A percentile compares a stretch with the other conserved stretches of the same genome.
These are phyloP conservation scores for Drosophila orosa DNA, from an alignment of 1,140 invertebrate genomes.

Conservation along the genomic window DNA sequence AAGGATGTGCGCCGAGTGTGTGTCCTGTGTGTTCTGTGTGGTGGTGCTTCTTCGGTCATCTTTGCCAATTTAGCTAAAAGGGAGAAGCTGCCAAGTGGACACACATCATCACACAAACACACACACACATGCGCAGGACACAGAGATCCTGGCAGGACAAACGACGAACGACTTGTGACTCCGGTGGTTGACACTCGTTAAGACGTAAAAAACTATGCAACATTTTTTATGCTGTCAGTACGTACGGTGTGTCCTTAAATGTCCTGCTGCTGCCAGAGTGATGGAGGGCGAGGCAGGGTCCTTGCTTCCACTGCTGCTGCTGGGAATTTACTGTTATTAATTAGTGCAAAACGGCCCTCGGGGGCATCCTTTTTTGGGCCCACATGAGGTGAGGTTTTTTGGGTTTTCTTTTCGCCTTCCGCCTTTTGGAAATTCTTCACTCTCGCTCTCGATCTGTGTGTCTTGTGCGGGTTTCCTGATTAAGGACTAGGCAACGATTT, in stretches of 20 bases:
- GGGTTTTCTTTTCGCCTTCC: conserved; percentile 23
- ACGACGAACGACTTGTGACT: conserved; percentile 51
- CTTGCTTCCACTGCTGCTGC: conserved; percentile 1
- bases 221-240: conserved; percentile 76
- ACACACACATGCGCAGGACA: conserved; percentile 31
- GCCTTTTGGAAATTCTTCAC: conserved; percentile 3
- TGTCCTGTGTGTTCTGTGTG: background rate
- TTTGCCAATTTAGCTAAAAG: conserved; percentile 83
- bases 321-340: conserved; percentile 79
- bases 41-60: conserved; percentile 19
- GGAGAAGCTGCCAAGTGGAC: conserved; percentile 73
- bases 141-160: conserved; percentile 50
- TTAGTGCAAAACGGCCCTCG: conserved; percentile 81
- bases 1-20: conserved; percentile 1
- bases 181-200: conserved; percentile 79
- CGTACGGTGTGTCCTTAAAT: conserved; percentile 35
- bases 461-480: conserved; percentile 68
- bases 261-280: conserved; percentile 7
- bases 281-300: background rate
- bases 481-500: conserved; percentile 35
- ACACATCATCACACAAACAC: conserved; percentile 23
- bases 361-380: conserved; percentile 49
- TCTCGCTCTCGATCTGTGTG: conserved; percentile 4
- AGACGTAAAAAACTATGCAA: conserved; percentile 79
- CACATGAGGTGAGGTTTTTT: conserved; percentile 21